Conservation (phyloP, 1,140 invertebrate species). For the Papilio dardanus region DNA sequence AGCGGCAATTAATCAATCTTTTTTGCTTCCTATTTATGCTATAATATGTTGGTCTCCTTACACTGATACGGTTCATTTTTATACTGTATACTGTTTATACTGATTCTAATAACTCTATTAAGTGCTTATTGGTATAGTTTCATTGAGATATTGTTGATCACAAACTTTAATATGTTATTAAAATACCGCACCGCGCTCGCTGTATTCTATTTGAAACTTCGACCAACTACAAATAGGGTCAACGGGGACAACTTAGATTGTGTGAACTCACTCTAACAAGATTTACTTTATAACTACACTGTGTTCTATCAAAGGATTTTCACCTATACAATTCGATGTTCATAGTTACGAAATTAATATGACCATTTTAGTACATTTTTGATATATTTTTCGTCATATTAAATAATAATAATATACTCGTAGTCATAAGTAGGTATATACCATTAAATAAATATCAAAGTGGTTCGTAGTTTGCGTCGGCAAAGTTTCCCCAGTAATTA, state of each 20-base stretch:
- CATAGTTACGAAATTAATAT: not conserved
- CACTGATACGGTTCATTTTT: not conserved
- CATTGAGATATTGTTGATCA: not conserved
- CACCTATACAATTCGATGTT: not conserved
- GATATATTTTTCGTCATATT: too few relatives aligned
- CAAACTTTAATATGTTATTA: not conserved
- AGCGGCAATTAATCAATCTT: not conserved
- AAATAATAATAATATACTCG: too few relatives aligned
- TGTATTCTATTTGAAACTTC: not conserved
- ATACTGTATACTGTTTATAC: too few relatives aligned
- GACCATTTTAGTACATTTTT: too few relatives aligned
- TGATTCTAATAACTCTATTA: too few relatives aligned
- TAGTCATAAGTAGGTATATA: too few relatives aligned
- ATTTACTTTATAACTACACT: constrained; percentile 1
- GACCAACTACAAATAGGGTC: constrained; percentile 14
- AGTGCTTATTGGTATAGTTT: not conserved
- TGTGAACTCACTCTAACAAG: constrained; percentile 1
- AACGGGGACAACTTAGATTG: constrained; percentile 11
- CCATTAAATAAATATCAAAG: not conserved
- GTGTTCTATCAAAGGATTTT: not conserved
- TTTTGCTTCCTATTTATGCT: too few relatives aligned
- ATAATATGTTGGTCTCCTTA: not conserved
- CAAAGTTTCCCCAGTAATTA: constrained; percentile 7
- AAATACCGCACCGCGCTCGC: not conserved
- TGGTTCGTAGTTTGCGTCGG: not conserved